Base-by-base conservation (phyloP, 2,797 vertebrate genomes). In the Argentina silus region DNA sequence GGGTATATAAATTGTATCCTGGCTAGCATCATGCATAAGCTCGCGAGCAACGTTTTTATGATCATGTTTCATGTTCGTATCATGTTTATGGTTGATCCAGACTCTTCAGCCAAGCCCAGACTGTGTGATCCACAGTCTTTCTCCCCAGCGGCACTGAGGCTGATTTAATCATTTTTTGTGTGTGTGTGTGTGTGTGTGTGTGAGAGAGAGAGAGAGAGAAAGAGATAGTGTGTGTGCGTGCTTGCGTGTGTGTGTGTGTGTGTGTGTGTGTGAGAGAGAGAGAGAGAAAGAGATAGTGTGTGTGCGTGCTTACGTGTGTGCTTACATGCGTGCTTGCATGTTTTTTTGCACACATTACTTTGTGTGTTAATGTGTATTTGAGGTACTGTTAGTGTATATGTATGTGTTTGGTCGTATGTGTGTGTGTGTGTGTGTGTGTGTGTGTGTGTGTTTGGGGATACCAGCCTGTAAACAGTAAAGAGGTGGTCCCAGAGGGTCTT, bases 131-230 rank as follows among this genome's bases (percentile, higher is more conserved):
- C 17, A 19, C 57, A 69, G 68, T 48, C 51, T 21, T 67, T 74
- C 53, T 7, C 7, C 50, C 15, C 44, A 73, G 71, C 64, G 44
- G 60, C 63, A 17, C 43, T n/a, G 11, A 12, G 61, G 70, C 73
- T 63, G 75, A 72, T 77, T 81, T 55, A 69, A 78, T 82, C 45
- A 76, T 76, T 77, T 77, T 65, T 65, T 81, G 71, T 62, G 69
- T 82, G 72, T 73, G 62, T 78, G 69, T 81, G n/a, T n/a, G n/a
- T n/a, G n/a, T n/a, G n/a, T n/a, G n/a, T n/a, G n/a, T n/a, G n/a
- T n/a, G n/a, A n/a, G n/a, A n/a, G n/a, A n/a, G n/a, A n/a, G n/a
- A n/a, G n/a, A n/a, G 10, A 72, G 67, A 19, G 60, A 36, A 74
- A 48, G 67, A 19, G 11, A 59, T 57, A 56, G 65, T 64, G 57